phyloP scores from a whole-genome alignment of 2,113 vertebrate species.

The Catharus fuscescens region DNA sequence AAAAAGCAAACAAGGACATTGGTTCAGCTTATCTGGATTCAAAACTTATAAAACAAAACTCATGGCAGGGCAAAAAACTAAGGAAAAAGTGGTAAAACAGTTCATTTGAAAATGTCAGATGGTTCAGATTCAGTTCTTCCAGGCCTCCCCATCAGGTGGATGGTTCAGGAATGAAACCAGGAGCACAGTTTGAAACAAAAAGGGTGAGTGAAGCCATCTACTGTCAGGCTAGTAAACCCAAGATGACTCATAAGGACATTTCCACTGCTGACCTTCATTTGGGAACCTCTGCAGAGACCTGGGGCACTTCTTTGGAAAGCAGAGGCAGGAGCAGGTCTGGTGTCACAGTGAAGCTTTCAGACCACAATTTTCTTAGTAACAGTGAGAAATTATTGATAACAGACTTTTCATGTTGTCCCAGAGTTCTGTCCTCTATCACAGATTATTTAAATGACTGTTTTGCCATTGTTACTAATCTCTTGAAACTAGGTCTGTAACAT shows the following conservation, averaged over 20 bases:
- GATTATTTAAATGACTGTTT: neutral
- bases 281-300: neutral
- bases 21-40: neutral
- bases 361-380: neutral
- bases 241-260: neutral
- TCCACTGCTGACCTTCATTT: neutral
- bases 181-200: neutral
- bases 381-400: neutral
- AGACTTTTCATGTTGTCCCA: neutral
- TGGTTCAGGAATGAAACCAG: neutral
- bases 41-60: neutral
- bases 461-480: slow-evolving; percentile 1
- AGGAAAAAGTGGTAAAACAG: neutral
- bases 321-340: neutral
- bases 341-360: neutral
- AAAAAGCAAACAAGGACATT: neutral
- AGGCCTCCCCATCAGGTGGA: neutral
- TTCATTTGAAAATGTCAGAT: neutral
- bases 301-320: neutral
- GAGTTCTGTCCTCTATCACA: neutral
- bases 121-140: neutral
- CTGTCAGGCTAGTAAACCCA: neutral
- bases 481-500: neutral
- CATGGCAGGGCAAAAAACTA: neutral
- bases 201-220: neutral